These are phyloP conservation scores for Zosterops hypoxanthus DNA, from an alignment of 2,113 vertebrate species.

Conservation along the genomic window DNA sequence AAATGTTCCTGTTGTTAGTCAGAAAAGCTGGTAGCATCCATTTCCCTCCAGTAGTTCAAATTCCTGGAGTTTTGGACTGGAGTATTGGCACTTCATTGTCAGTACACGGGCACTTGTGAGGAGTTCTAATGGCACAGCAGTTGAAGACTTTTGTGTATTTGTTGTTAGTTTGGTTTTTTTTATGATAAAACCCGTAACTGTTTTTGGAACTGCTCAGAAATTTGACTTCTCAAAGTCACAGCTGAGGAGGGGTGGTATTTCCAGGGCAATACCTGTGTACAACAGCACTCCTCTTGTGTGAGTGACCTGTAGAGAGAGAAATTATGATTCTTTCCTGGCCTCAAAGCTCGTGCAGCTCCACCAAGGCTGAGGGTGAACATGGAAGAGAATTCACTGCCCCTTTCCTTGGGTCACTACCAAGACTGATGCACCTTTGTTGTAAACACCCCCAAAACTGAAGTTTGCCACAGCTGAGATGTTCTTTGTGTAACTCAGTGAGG, in stretches of 20 bases:
- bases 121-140: background rate
- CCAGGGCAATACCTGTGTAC: accelerated
- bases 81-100: background rate
- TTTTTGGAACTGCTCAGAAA: background rate
- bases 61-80: background rate
- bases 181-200: background rate
- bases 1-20: background rate
- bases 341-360: background rate
- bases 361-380: accelerated
- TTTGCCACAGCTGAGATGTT: background rate
- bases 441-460: background rate
- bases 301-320: background rate
- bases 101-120: background rate
- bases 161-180: background rate
- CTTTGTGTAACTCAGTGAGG: accelerated
- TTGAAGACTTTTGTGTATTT: background rate
- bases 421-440: too few species aligned
- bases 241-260: background rate
- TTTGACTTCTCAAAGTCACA: background rate
- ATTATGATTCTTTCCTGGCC: background rate
- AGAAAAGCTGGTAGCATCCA: background rate
- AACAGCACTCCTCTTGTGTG: accelerated
- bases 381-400: too few species aligned
- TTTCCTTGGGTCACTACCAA: background rate
- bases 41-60: background rate